A percentile compares a stretch with the other conserved stretches of the same genome.
Conservation (phyloP, 1,140 invertebrate species). For the Leptinotarsa undecemlineata region DNA sequence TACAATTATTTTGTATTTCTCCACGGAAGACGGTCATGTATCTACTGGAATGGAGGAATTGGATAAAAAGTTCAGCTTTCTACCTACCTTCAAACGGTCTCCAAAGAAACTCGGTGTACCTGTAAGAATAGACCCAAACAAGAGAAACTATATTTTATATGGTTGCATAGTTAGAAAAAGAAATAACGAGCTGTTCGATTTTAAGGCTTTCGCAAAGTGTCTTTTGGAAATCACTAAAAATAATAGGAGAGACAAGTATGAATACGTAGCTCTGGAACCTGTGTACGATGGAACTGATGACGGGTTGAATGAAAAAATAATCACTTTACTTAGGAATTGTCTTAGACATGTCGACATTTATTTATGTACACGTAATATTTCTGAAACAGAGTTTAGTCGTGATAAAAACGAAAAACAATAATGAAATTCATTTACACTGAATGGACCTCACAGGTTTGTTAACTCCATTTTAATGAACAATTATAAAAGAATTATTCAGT, state of each 20-base stretch:
- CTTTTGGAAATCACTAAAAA: slow-evolving; percentile 39
- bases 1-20: slow-evolving; percentile 46
- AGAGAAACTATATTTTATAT: slow-evolving; percentile 35
- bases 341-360: neutral
- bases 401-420: too few species aligned
- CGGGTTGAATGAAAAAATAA: slow-evolving; percentile 40
- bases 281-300: slow-evolving; percentile 34
- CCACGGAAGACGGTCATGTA: slow-evolving; percentile 35
- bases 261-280: slow-evolving; percentile 37
- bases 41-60: slow-evolving; percentile 42
- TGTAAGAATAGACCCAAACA: slow-evolving; percentile 18
- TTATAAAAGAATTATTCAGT: too few species aligned
- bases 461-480: too few species aligned
- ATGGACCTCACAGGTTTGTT: too few species aligned
- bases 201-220: slow-evolving; percentile 36
- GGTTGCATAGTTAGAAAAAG: slow-evolving; percentile 44
- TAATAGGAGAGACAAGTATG: slow-evolving; percentile 34
- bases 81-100: slow-evolving; percentile 23
- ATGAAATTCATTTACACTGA: too few species aligned
- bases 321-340: neutral
- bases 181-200: slow-evolving; percentile 33
- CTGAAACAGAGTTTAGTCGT: too few species aligned
- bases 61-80: slow-evolving; percentile 42
- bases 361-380: neutral
- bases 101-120: slow-evolving; percentile 23